Conservation (phyloP, 2,797 vertebrate species). For the Parauchenoglanis ngamensis region DNA sequence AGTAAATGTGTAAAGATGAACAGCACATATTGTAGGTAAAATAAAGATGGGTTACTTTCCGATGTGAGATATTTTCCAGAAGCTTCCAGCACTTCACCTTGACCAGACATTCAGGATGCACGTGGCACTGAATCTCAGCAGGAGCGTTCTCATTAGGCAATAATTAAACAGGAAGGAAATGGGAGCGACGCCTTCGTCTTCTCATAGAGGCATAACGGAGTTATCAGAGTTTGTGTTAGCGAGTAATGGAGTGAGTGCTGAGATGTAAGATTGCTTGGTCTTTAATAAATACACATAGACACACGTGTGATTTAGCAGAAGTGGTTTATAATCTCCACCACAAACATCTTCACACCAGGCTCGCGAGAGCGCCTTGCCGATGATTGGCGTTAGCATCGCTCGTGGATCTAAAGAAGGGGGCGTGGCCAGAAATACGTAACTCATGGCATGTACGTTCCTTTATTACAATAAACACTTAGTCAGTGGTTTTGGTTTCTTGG, state of each 20-base stretch:
- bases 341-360: background rate
- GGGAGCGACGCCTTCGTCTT: background rate
- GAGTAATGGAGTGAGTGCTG: background rate
- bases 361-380: background rate
- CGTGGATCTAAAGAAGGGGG: background rate
- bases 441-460: too few relatives aligned
- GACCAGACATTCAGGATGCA: background rate
- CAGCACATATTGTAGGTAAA: background rate
- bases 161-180: constrained; percentile 12
- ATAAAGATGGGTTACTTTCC: background rate
- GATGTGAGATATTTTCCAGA: background rate
- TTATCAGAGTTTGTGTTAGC: background rate
- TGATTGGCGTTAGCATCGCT: background rate
- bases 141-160: background rate
- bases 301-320: background rate
- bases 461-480: too few relatives aligned
- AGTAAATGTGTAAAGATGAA: too few relatives aligned
- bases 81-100: background rate
- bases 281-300: background rate
- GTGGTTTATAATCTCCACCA: background rate
- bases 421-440: background rate
- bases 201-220: background rate
- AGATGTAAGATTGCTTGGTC: background rate
- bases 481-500: too few relatives aligned
- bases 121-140: background rate